Evolutionary conservation across 2,797 vertebrate species (phyloP).

Genomic region (Poecile montanus): DNA sequence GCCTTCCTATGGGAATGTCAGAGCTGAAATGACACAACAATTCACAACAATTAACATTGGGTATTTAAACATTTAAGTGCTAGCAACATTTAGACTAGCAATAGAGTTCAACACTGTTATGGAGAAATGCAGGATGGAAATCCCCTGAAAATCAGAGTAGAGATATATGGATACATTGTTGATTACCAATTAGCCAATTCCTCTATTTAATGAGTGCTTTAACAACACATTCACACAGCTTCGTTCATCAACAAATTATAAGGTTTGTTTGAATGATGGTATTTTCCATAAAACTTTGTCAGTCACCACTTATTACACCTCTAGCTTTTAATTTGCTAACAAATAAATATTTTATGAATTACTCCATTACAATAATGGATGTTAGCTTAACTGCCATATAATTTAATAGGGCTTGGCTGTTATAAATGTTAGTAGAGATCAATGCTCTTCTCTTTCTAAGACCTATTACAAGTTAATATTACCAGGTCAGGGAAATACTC

Average conservation of each 20-base stretch:
- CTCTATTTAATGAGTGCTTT: slow-evolving; percentile 41
- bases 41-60: background rate
- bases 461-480: background rate
- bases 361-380: slow-evolving; percentile 38
- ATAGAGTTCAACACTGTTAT: background rate
- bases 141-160: background rate
- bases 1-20: background rate
- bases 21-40: background rate
- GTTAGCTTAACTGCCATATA: slow-evolving; percentile 33
- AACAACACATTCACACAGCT: slow-evolving; percentile 28
- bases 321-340: slow-evolving; percentile 32
- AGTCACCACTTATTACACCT: slow-evolving; percentile 4
- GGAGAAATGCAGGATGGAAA: background rate
- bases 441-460: background rate
- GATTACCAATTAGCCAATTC: slow-evolving; percentile 22
- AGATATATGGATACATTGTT: background rate
- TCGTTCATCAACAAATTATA: slow-evolving; percentile 36
- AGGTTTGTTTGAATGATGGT: slow-evolving; percentile 4
- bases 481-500: background rate
- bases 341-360: slow-evolving; percentile 59
- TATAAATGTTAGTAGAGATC: background rate
- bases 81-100: background rate
- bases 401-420: slow-evolving; percentile 10
- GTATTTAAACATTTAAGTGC: background rate
- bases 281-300: slow-evolving; percentile 34